phyloP scores from a whole-genome alignment of 2,113 vertebrate species.

The Benitochromis conjunctus region DNA sequence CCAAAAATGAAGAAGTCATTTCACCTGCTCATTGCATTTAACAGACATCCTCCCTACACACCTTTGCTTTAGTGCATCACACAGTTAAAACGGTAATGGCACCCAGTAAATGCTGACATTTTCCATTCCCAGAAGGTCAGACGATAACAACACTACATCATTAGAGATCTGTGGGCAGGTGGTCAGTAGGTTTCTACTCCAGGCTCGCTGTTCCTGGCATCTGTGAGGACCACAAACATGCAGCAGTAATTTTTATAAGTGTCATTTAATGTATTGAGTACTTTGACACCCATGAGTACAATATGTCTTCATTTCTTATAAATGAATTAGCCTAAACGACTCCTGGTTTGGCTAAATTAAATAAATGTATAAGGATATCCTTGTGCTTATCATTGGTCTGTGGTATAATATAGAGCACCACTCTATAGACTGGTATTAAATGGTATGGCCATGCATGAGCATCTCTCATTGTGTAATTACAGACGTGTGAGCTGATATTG shows the following conservation, averaged over 20 bases:
- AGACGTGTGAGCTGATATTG: not conserved
- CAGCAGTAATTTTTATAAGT: not conserved
- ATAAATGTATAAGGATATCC: not conserved
- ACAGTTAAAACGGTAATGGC: not conserved
- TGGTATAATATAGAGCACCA: not conserved
- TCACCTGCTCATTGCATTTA: not conserved
- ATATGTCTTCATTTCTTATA: not conserved
- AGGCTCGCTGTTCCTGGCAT: constrained; percentile 10
- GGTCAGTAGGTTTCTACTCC: not conserved
- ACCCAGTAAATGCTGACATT: not conserved
- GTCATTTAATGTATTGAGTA: not conserved
- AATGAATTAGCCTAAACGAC: not conserved
- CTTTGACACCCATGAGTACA: not conserved
- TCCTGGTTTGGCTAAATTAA: not conserved
- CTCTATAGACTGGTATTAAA: not conserved
- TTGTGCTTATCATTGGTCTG: not conserved
- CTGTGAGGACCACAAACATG: not conserved
- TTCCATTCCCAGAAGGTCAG: not conserved
- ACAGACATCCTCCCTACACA: not conserved
- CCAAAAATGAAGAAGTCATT: not conserved
- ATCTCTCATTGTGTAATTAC: constrained; percentile 6
- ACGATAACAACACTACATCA: not conserved
- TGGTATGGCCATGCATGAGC: not conserved
- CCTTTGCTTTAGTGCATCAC: not conserved
- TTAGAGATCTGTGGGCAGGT: constrained; percentile 10